Conservation (phyloP, 2,888 invertebrate genomes). For the Drosophila kuntzei region DNA sequence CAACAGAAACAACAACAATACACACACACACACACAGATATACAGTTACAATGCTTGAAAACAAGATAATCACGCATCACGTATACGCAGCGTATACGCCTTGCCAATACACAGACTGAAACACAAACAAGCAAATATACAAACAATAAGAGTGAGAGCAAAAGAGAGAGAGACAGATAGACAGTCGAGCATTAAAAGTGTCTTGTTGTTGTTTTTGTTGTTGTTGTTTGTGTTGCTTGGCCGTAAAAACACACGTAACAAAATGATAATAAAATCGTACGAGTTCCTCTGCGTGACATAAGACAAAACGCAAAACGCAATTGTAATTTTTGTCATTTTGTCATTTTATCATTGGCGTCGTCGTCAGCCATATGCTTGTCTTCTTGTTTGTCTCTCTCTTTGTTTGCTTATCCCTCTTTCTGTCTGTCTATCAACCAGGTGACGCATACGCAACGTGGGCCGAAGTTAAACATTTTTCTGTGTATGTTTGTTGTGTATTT, state of each 20-base stretch:
- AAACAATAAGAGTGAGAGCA: conserved; percentile 5
- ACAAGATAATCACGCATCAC: conserved; percentile 75
- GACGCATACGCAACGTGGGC: conserved; percentile 60
- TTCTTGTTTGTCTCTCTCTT: conserved; percentile 38
- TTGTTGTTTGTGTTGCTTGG: conserved; percentile 45
- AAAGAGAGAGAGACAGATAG: background rate
- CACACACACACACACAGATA: conserved; percentile 4
- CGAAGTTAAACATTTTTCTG: background rate
- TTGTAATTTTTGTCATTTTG: conserved; percentile 75
- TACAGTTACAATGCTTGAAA: conserved; percentile 43
- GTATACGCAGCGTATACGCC: conserved; percentile 61
- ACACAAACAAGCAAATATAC: conserved; percentile 33
- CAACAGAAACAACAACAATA: background rate
- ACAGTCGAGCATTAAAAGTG: conserved; percentile 13
- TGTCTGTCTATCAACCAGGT: conserved; percentile 38
- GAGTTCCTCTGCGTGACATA: conserved; percentile 71
- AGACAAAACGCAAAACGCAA: conserved; percentile 70
- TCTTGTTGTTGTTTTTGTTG: conserved; percentile 30
- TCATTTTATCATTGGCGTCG: conserved; percentile 23
- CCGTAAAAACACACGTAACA: conserved; percentile 80
- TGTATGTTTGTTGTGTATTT: conserved; percentile 10
- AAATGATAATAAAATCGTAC: conserved; percentile 79
- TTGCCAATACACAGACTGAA: conserved; percentile 22
- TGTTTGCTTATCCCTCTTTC: conserved; percentile 6
- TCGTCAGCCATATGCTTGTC: conserved; percentile 48